Conservation (phyloP, 2,797 vertebrate species). For the Parauchenoglanis punctatus region DNA sequence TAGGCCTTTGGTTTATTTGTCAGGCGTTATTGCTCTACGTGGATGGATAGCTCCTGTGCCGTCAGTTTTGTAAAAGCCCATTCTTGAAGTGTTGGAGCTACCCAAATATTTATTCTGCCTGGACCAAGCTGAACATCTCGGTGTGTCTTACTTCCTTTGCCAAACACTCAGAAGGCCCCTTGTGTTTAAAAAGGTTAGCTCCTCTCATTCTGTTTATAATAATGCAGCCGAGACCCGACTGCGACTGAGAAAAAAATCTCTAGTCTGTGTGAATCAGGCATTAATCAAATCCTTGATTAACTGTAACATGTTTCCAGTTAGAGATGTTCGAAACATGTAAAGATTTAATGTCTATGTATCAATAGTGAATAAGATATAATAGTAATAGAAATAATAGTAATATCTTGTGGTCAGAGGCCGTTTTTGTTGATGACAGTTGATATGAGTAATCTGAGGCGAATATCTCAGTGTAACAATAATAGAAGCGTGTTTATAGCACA, state of each 20-base stretch:
- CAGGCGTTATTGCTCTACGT: slow-evolving; percentile 39
- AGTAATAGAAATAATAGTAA: background rate
- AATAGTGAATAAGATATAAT: background rate
- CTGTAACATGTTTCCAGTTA: background rate
- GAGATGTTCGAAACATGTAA: background rate
- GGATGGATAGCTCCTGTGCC: slow-evolving; percentile 37
- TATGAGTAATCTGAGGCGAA: background rate
- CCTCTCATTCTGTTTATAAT: slow-evolving; percentile 57
- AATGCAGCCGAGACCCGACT: slow-evolving; percentile 27
- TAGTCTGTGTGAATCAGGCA: slow-evolving; percentile 41
- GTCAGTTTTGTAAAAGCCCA: slow-evolving; percentile 47
- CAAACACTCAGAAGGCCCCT: slow-evolving; percentile 49
- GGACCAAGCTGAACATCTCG: slow-evolving; percentile 51
- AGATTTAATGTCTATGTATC: background rate
- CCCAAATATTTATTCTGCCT: slow-evolving; percentile 60
- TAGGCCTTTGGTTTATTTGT: slow-evolving; percentile 41
- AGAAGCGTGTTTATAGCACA: slow-evolving; percentile 35
- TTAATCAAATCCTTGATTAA: slow-evolving; percentile 50
- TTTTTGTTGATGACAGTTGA: background rate
- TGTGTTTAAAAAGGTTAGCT: slow-evolving; percentile 55
- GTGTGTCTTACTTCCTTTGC: slow-evolving; percentile 56
- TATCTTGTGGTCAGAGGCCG: background rate
- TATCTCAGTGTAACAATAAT: slow-evolving; percentile 44
- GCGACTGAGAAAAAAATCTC: slow-evolving; percentile 27
- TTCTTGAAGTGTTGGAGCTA: slow-evolving; percentile 57